Evolutionary conservation across 2,888 invertebrate species (phyloP).

Genomic region (Lasioglossum villosulum): DNA sequence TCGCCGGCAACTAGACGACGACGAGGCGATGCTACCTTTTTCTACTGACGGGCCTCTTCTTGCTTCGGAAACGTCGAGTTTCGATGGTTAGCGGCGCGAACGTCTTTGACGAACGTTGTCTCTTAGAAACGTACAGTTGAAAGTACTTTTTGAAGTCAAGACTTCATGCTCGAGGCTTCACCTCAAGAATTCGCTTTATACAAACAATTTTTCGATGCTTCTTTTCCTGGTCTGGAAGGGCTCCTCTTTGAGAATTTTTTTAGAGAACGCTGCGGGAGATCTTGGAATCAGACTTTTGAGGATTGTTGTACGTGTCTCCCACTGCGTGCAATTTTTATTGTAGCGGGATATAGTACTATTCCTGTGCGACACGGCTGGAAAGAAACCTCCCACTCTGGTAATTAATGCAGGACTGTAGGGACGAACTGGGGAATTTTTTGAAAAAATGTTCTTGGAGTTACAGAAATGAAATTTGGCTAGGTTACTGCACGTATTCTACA

Average conservation of each 20-base stretch:
- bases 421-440: background rate
- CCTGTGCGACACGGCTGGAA: background rate
- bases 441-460: background rate
- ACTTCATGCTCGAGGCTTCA: background rate
- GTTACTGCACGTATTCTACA: no score
- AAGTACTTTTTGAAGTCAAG: background rate
- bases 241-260: background rate
- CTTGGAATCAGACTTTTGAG: background rate
- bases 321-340: background rate
- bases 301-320: background rate
- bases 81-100: background rate
- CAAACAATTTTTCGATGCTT: background rate
- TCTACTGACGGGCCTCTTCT: background rate
- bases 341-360: background rate
- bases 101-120: background rate
- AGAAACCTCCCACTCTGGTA: background rate
- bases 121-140: background rate
- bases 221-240: background rate
- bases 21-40: background rate
- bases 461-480: background rate
- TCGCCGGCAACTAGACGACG: background rate
- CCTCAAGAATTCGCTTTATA: background rate
- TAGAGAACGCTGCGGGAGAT: background rate
- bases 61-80: background rate
- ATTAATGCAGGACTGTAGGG: background rate